Evolutionary conservation across 2,113 vertebrate species (phyloP).

Genomic region (Eurypyga helias): DNA sequence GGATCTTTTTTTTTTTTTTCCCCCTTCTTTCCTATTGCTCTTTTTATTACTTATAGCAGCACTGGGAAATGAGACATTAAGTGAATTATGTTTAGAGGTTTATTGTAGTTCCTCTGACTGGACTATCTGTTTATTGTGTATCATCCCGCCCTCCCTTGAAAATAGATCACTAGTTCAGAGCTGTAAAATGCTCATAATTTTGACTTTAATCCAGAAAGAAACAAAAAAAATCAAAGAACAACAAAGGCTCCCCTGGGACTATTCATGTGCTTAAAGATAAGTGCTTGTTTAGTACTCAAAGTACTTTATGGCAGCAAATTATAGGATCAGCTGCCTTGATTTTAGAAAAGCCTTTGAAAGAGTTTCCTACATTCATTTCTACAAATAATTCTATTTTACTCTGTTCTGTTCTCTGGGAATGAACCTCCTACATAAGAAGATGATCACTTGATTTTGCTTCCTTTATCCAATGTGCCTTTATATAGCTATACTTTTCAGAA

Average conservation of each 20-base stretch:
- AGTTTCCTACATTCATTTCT: not conserved
- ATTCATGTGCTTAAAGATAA: not conserved
- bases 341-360: not conserved
- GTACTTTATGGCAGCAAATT: not conserved
- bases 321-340: not conserved
- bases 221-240: not conserved
- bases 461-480: not conserved
- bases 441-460: not conserved
- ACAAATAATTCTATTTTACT: not conserved
- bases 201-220: not conserved
- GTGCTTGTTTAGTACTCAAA: not conserved
- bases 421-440: not conserved
- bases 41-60: not conserved
- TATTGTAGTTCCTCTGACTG: not conserved
- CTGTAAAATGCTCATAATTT: not conserved
- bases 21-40: not conserved
- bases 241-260: not conserved
- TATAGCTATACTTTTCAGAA: not conserved
- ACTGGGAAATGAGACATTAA: not conserved
- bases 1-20: not conserved
- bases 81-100: not conserved
- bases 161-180: not conserved
- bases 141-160: rapidly evolving
- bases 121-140: not conserved
- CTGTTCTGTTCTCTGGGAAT: not conserved